Evolutionary conservation across 30 jellyfish, hydroid and myxozoan species (phyloP).

Genomic region (Nemopilema nomurai): DNA sequence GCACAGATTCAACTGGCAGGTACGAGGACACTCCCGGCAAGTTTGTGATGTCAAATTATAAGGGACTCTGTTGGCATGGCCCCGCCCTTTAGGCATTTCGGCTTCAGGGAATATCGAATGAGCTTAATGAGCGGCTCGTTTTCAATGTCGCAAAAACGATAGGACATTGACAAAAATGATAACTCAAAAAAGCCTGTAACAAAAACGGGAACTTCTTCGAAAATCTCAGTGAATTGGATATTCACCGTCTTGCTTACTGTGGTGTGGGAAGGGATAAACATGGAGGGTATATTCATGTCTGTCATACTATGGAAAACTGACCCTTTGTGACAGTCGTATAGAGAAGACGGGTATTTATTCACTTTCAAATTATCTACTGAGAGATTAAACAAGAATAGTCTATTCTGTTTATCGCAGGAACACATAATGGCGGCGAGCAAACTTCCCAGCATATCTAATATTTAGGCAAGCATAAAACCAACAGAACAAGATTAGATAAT

Average conservation of each 20-base stretch:
- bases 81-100: background rate
- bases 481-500: background rate
- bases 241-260: too few relatives aligned
- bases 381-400: background rate
- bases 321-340: background rate
- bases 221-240: background rate
- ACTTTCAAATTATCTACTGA: background rate
- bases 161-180: too few relatives aligned
- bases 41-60: background rate
- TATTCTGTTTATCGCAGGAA: background rate
- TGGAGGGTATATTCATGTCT: too few relatives aligned
- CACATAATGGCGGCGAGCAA: background rate
- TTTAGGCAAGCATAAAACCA: background rate
- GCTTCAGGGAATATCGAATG: background rate
- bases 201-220: background rate
- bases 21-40: background rate
- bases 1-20: background rate
- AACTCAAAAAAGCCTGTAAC: too few relatives aligned
- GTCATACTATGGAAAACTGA: too few relatives aligned
- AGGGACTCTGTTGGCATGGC: background rate
- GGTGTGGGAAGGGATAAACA: too few relatives aligned
- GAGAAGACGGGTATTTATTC: background rate
- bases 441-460: background rate
- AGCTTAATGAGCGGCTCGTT: too few relatives aligned
- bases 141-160: too few relatives aligned